Base-by-base conservation (phyloP, 2,888 invertebrate genomes). In the Morpho helenor region DNA sequence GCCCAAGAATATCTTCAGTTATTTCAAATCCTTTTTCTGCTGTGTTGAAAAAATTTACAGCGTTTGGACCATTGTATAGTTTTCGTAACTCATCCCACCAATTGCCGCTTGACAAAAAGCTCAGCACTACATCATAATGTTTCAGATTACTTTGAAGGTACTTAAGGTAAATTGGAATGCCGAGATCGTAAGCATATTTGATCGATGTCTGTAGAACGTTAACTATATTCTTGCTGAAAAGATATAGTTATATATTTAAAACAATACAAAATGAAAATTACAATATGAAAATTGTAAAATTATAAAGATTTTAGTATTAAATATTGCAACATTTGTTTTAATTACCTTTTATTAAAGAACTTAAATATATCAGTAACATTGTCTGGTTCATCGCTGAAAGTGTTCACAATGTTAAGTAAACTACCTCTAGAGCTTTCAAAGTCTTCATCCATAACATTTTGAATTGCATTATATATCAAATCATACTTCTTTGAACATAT, bases 1-100 rank as follows among this genome's bases (percentile, higher is more conserved):
- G 84, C 3, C 70, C 79, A 7, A 91, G 60, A 8, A 91, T 46
- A 64, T 90, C 80, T 58, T 80, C 81, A 9, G 76, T 71, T 0
- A 87, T 75, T 4, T 83, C 82, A 9, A 88, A 82, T 46, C 77
- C 82, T 8, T 72, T 75, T 61, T 91, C 91, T 22, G 82, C 39
- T 1, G 76, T 63, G 2, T 80, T 72, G 41, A 91, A 78, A 65
- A 91, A 84, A 40, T 68, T 68, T 0, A 39, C 67, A 2, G 81
- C 74, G 41, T 79, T 70, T 0, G 81, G 76, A 39, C 88, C 88
- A 8, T 67, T 72, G 64, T 88, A 91, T 16, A 84, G 52, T 0
- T 63, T 44, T 31, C 76, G 74, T 9, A 90, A 66, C 0, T 72
- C 72, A 1, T 44, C 62, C 91, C 91, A 91, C 91, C 91, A 91